A percentile compares a stretch with the other conserved stretches of the same genome.
These are phyloP conservation scores for Brachionichthys hirsutus DNA, from an alignment of 2,113 vertebrate species.

Conservation along the genomic window DNA sequence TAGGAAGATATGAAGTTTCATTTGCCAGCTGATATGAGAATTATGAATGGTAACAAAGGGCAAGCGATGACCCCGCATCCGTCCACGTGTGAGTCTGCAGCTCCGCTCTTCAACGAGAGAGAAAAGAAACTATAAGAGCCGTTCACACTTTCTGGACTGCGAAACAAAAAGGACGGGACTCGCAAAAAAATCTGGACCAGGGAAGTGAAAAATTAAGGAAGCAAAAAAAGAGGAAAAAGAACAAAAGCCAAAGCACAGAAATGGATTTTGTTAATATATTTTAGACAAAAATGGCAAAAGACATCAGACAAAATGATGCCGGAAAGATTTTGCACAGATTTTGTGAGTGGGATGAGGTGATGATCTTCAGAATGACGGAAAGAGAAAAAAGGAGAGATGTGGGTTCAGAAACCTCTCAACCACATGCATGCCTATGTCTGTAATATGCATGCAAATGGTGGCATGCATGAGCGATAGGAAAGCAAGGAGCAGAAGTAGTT, in stretches of 20 bases:
- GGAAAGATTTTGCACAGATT: slow-evolving; percentile 48
- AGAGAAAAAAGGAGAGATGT: slow-evolving; percentile 23
- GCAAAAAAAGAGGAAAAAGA: slow-evolving; percentile 11
- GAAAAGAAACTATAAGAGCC: slow-evolving; percentile 40
- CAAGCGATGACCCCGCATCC: slow-evolving; percentile 55
- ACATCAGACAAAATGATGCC: slow-evolving; percentile 45
- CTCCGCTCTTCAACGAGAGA: slow-evolving; percentile 52
- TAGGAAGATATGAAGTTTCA: slow-evolving; percentile 69
- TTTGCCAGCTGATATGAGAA: slow-evolving; percentile 65
- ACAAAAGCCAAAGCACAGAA: slow-evolving; percentile 9
- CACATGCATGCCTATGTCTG: slow-evolving; percentile 60
- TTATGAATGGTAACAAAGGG: slow-evolving; percentile 68
- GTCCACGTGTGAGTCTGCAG: slow-evolving; percentile 39
- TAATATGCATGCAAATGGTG: slow-evolving; percentile 71
- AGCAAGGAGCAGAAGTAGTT: slow-evolving; percentile 46
- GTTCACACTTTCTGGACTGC: slow-evolving; percentile 51
- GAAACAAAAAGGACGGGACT: slow-evolving; percentile 50
- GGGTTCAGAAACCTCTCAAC: slow-evolving; percentile 56
- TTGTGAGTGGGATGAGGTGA: slow-evolving; percentile 44
- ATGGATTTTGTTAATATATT: slow-evolving; percentile 42
- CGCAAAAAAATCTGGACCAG: slow-evolving; percentile 46
- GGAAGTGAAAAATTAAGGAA: slow-evolving; percentile 50
- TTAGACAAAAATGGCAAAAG: slow-evolving; percentile 51
- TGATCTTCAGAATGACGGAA: slow-evolving; percentile 29
- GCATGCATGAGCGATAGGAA: slow-evolving; percentile 52